Percentiles rank a stretch among this genome's conserved stretches.
Conservation (phyloP, 1,140 invertebrate genomes). For the Caenorhabditis inopinata region DNA sequence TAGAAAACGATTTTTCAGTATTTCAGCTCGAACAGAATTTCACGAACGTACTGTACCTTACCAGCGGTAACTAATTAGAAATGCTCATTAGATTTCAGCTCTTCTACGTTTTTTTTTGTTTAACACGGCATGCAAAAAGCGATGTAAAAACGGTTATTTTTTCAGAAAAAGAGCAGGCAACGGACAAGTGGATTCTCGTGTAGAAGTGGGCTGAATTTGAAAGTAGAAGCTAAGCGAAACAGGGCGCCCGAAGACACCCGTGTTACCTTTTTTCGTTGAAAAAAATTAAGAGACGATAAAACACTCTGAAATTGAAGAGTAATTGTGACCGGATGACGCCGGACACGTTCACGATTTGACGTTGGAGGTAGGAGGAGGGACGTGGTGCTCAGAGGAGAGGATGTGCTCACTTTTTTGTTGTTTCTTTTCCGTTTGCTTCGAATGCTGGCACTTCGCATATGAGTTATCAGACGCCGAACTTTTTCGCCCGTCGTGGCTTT, state of each 20-base stretch:
- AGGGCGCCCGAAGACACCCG: background rate
- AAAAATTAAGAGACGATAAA: slow-evolving; percentile 26
- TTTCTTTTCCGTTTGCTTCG: slow-evolving; percentile 28
- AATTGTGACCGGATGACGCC: background rate
- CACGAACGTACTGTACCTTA: background rate
- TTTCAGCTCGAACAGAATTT: background rate
- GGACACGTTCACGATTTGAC: background rate
- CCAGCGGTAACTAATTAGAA: no score
- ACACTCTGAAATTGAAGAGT: slow-evolving; percentile 31
- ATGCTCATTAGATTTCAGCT: no score
- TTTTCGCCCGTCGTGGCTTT: background rate
- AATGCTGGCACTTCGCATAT: slow-evolving; percentile 25
- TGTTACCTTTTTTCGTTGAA: slow-evolving; percentile 25
- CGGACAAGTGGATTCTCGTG: background rate
- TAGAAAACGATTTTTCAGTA: background rate
- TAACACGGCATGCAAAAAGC: no score
- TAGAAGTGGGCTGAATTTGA: background rate
- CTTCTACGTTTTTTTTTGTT: no score
- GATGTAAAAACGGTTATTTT: no score
- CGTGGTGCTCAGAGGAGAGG: background rate
- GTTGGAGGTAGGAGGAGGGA: background rate
- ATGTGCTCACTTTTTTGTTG: slow-evolving; percentile 22
- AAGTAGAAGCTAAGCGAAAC: slow-evolving; percentile 18
- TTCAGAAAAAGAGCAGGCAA: no score
- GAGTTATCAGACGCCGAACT: slow-evolving; percentile 28